phyloP scores from a whole-genome alignment of 2,888 invertebrate genomes.

The Acleris literana region DNA sequence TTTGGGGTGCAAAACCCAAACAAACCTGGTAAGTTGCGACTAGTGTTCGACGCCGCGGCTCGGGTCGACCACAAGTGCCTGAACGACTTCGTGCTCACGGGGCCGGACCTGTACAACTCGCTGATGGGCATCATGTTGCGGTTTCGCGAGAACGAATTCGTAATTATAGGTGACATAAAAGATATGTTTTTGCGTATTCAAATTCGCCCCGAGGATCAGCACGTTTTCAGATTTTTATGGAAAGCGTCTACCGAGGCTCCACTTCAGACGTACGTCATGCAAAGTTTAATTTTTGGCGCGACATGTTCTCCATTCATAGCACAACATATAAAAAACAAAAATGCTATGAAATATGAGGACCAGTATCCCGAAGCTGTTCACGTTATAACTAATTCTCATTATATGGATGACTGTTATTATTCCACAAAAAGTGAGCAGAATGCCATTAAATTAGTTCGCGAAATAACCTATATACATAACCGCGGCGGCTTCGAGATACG shows the following conservation, averaged over 20 bases:
- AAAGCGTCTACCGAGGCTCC: not conserved
- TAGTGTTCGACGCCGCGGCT: slow-evolving; percentile 8
- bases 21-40: not conserved
- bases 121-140: slow-evolving; percentile 29
- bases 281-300: slow-evolving; percentile 25
- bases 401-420: slow-evolving; percentile 9
- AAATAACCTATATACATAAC: slow-evolving; percentile 4
- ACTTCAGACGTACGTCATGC: slow-evolving; percentile 11
- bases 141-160: slow-evolving; percentile 25
- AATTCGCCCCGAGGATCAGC: slow-evolving; percentile 23
- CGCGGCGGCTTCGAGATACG: slow-evolving; percentile 16
- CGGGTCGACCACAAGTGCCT: not conserved
- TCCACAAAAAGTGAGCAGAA: not conserved
- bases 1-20: slow-evolving; percentile 3
- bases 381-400: slow-evolving; percentile 1
- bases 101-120: slow-evolving; percentile 27
- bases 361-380: slow-evolving; percentile 5
- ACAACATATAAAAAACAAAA: slow-evolving; percentile 14
- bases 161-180: slow-evolving; percentile 26
- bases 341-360: slow-evolving; percentile 6
- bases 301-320: slow-evolving; percentile 35
- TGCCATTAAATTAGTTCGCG: slow-evolving; percentile 6
- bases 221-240: slow-evolving; percentile 17
- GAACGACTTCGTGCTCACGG: slow-evolving; percentile 9
- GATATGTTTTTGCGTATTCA: slow-evolving; percentile 32